phyloP scores from a whole-genome alignment of 2,797 vertebrate genomes.

The Poecilia gillii region DNA sequence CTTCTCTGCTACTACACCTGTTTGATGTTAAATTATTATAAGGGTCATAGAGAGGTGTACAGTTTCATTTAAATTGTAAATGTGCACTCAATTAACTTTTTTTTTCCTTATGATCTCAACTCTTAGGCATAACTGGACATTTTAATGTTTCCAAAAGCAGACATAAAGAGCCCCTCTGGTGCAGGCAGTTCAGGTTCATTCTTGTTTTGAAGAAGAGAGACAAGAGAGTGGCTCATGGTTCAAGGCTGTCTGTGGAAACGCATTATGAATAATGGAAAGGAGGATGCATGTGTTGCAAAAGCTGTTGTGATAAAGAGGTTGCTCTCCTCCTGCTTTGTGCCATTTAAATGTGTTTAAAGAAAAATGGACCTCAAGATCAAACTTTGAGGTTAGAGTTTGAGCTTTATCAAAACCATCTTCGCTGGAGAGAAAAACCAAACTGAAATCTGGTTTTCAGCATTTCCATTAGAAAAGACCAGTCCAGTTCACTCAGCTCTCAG shows the following conservation, averaged over 20 bases:
- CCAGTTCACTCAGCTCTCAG: conserved; percentile 45
- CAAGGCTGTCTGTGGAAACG: conserved; percentile 70
- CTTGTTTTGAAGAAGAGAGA: conserved; percentile 64
- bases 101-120: conserved; percentile 27
- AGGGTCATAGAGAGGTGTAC: neutral
- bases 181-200: conserved; percentile 38
- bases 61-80: conserved; percentile 31
- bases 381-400: conserved; percentile 9
- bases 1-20: neutral
- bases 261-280: conserved; percentile 75
- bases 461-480: conserved; percentile 30
- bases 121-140: conserved; percentile 39
- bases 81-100: conserved; percentile 13
- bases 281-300: conserved; percentile 61
- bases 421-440: neutral
- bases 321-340: conserved; percentile 45
- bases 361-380: conserved; percentile 25
- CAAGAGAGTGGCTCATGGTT: conserved; percentile 63
- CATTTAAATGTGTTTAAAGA: conserved; percentile 32
- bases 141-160: conserved; percentile 52
- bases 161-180: conserved; percentile 54
- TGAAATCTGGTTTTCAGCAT: neutral
- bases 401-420: conserved; percentile 4
- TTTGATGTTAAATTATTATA: neutral
- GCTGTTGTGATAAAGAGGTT: conserved; percentile 40